Evolutionary conservation across 2,113 vertebrate genomes (phyloP), one percentile per base, ranked within the genome.

Genomic region (Lampris megalopsis): DNA sequence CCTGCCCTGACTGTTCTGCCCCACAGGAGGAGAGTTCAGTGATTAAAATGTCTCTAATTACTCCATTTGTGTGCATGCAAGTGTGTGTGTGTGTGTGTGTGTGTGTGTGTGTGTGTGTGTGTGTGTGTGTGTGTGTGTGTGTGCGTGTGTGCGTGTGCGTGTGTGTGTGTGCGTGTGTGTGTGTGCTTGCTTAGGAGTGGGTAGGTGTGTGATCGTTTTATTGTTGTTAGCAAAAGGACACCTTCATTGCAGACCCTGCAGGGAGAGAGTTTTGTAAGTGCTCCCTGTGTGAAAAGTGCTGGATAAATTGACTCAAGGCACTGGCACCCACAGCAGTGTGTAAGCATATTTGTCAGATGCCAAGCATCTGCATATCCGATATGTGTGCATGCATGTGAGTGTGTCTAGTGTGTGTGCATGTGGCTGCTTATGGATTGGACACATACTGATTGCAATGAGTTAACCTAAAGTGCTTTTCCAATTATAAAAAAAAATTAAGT

Each of bases 11-110:
- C 59, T 81, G 82, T 81, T 71, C 63, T 72, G 82, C 81, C 79
- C 82, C 84, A 66, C 83, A 80, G 84, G 85, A 87, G 63, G 59
- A 60, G 63, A 87, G 79, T 89, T 82, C 85, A 83, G 86, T 91
- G 88, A 90, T 90, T 92, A 89, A 84, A 91, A 88, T 74, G 82
- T 80, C 82, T 81, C 73, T 86, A 91, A 91, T 91, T 92, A 86
- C 79, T 88, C 79, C 79, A 81, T 69, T 3, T 8, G 64, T 79
- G 79, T 73, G 78, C 71, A 68, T 50, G 11, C 45, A 9, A 65
- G 58, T 42, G 24, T 36, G 35, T 66, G 71, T 24, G 11, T 35
- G 45, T 56, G 53, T 56, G 53, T 56, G 53, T 56, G 38, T 42
- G 66, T 57, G 52, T 56, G 52, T 57, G 66, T 68, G 52, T 77